Evolutionary conservation across 1,140 invertebrate species (phyloP).

Genomic region (Pseudomyrmex sp.): DNA sequence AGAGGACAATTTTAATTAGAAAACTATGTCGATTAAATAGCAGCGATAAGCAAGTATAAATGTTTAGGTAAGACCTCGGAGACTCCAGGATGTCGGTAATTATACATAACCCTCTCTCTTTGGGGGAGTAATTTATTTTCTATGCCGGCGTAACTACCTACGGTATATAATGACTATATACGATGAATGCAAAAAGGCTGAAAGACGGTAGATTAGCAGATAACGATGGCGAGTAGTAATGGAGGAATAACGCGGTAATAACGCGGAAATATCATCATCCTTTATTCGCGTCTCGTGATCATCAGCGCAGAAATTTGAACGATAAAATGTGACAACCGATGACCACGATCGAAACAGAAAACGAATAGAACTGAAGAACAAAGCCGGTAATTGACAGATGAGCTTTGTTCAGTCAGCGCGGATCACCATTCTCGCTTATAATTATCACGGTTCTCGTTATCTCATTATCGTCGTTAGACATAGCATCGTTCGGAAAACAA

Average conservation of each 20-base stretch:
- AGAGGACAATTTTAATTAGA: too few species aligned
- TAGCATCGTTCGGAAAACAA: slow-evolving; percentile 35
- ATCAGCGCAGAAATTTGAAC: slow-evolving; percentile 38
- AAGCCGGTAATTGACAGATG: slow-evolving; percentile 51
- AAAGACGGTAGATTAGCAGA: slow-evolving; percentile 26
- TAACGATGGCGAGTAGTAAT: slow-evolving; percentile 8
- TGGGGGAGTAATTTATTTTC: slow-evolving; percentile 31
- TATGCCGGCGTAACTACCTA: not conserved
- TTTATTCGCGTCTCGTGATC: slow-evolving; percentile 40
- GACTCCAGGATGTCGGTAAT: not conserved
- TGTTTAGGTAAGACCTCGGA: not conserved
- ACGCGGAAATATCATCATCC: slow-evolving; percentile 45
- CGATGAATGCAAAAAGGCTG: slow-evolving; percentile 9
- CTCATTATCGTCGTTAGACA: slow-evolving; percentile 68
- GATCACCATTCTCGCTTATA: slow-evolving; percentile 44
- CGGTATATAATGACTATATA: not conserved
- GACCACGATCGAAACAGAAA: not conserved
- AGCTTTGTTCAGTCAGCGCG: slow-evolving; percentile 11
- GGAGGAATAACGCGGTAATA: slow-evolving; percentile 39
- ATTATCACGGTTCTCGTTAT: slow-evolving; percentile 66
- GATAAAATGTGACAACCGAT: not conserved
- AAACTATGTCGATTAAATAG: not conserved
- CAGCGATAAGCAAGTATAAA: not conserved
- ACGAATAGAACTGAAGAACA: slow-evolving; percentile 44
- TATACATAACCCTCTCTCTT: not conserved